Percentiles rank a stretch among this genome's conserved stretches.
phyloP scores from a whole-genome alignment of 2,888 invertebrate species.

The Cactoblastis cactorum region DNA sequence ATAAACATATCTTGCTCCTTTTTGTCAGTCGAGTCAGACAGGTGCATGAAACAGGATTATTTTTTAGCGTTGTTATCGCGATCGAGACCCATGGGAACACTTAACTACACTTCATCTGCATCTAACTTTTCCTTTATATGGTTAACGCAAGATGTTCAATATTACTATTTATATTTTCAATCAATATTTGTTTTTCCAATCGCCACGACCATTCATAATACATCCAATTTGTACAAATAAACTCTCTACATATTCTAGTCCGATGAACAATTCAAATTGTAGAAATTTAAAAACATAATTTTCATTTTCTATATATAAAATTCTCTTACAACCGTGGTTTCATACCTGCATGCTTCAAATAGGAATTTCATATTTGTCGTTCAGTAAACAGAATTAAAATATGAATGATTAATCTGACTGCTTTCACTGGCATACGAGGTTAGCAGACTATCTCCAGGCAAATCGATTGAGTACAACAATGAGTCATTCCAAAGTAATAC shows the following conservation, averaged over 20 bases:
- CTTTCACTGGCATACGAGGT: slow-evolving; percentile 55
- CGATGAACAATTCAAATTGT: too few species aligned
- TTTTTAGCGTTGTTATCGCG: slow-evolving; percentile 1
- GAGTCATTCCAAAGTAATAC: slow-evolving; percentile 24
- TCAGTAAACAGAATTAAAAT: background rate
- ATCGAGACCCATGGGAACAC: background rate
- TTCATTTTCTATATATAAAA: background rate
- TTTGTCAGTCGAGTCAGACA: slow-evolving; percentile 2
- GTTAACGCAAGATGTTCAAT: too few species aligned
- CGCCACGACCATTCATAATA: background rate
- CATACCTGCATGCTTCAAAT: background rate
- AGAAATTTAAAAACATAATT: too few species aligned
- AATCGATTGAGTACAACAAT: slow-evolving; percentile 34
- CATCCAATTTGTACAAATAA: background rate
- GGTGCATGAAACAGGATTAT: slow-evolving; percentile 11
- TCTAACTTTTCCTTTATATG: background rate
- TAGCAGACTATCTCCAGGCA: slow-evolving; percentile 30
- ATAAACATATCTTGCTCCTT: slow-evolving; percentile 5
- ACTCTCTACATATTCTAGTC: too few species aligned
- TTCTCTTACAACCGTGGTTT: background rate
- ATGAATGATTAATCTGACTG: slow-evolving; percentile 31
- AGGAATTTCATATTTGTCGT: background rate
- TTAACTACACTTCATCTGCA: background rate
- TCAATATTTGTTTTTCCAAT: background rate
- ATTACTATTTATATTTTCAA: background rate